These are phyloP conservation scores for Xanthostigma xanthostigma DNA, from an alignment of 2,888 invertebrate genomes.

Conservation along the genomic window DNA sequence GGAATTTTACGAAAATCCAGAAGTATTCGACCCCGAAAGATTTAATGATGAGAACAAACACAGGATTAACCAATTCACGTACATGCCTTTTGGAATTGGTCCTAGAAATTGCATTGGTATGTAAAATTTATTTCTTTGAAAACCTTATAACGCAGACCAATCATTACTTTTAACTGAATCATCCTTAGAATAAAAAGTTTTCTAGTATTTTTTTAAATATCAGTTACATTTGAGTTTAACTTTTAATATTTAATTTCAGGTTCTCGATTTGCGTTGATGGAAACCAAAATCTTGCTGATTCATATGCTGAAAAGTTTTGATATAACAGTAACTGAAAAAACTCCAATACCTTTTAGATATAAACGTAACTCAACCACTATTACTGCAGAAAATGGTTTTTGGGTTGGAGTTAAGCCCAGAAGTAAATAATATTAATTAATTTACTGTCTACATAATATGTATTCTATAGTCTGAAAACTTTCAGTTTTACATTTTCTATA, in stretches of 20 bases:
- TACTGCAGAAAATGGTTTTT: slow-evolving; percentile 13
- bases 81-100: no score
- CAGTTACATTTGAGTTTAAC: no score
- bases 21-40: slow-evolving; percentile 30
- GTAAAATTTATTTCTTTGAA: not conserved
- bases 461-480: no score
- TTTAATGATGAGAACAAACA: slow-evolving; percentile 26
- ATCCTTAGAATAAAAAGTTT: no score
- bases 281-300: slow-evolving; percentile 18
- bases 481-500: no score
- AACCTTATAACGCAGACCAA: no score
- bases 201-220: no score
- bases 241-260: not conserved
- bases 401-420: no score
- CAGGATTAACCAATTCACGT: no score
- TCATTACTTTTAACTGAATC: no score
- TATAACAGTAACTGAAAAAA: slow-evolving; percentile 16
- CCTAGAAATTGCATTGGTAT: slow-evolving; percentile 16
- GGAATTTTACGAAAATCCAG: slow-evolving; percentile 28
- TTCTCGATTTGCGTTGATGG: slow-evolving; percentile 19
- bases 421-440: no score
- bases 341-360: slow-evolving; percentile 16
- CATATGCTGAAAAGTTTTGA: slow-evolving; percentile 17
- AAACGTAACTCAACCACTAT: slow-evolving; percentile 13
- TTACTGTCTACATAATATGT: no score